These are phyloP conservation scores for Piscicola geometra DNA, from an alignment of 2,888 invertebrate genomes.

Conservation along the genomic window DNA sequence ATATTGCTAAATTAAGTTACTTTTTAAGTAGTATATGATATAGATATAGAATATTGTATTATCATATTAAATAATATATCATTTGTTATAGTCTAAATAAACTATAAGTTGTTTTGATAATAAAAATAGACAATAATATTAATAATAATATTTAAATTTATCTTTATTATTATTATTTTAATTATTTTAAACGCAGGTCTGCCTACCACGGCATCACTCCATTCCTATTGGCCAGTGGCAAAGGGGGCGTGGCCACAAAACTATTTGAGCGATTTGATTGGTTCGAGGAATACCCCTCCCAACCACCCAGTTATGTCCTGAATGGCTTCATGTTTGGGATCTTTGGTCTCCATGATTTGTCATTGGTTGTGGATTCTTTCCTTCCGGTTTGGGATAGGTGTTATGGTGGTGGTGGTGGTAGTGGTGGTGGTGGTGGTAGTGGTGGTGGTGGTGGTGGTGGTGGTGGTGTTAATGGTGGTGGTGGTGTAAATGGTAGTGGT, in stretches of 20 bases:
- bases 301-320: constrained; percentile 81
- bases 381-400: background rate
- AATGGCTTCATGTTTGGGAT: constrained; percentile 98
- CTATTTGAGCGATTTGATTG: constrained; percentile 81
- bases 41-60: too few species aligned
- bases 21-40: too few species aligned
- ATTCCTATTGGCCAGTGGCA: constrained; percentile 59
- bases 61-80: too few species aligned
- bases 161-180: too few species aligned
- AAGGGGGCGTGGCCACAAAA: constrained; percentile 50
- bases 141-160: too few species aligned
- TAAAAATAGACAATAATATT: too few species aligned
- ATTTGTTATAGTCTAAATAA: too few species aligned
- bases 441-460: constrained; percentile 11
- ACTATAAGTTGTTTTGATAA: too few species aligned
- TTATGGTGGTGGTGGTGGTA: constrained; percentile 4
- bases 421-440: background rate
- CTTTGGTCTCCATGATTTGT: constrained; percentile 90
- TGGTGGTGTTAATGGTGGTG: background rate
- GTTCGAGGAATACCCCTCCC: constrained; percentile 98
- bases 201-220: constrained; percentile 75
- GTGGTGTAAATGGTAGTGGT: too few species aligned
- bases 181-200: background rate
- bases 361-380: constrained; percentile 63
- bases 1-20: too few species aligned